A percentile compares a stretch with the other conserved stretches of the same genome.
Evolutionary conservation across 2,888 invertebrate genomes (phyloP).

Genomic region (Abscondita cerata): DNA sequence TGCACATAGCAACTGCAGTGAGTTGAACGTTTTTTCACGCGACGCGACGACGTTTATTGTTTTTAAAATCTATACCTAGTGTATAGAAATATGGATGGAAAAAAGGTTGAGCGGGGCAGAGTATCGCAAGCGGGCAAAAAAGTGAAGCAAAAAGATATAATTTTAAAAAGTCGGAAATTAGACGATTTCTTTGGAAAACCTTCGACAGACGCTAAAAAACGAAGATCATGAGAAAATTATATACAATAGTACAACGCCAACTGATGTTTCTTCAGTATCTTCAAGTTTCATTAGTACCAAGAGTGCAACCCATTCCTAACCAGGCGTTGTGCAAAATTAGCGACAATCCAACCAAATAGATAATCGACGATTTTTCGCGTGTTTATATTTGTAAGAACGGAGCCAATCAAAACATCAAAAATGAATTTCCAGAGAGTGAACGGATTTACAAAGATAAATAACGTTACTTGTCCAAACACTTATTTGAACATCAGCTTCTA

Average conservation of each 20-base stretch:
- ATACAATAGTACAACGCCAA: background rate
- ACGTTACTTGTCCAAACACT: too few relatives aligned
- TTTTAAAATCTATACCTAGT: too few relatives aligned
- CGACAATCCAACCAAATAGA: conserved; percentile 1
- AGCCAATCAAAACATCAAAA: conserved; percentile 1
- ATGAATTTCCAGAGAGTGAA: background rate
- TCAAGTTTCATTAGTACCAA: background rate
- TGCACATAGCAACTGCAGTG: too few relatives aligned
- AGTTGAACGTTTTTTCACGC: too few relatives aligned
- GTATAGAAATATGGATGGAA: background rate
- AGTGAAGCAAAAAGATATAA: background rate
- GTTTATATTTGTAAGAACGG: conserved; percentile 5
- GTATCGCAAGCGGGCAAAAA: background rate
- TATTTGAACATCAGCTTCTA: too few relatives aligned
- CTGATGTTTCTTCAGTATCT: conserved; percentile 11
- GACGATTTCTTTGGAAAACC: conserved; percentile 7
- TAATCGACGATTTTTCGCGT: conserved; percentile 1
- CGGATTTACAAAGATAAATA: too few relatives aligned
- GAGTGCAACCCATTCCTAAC: background rate
- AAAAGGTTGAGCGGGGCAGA: background rate
- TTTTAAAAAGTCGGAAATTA: conserved; percentile 2
- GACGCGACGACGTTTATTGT: too few relatives aligned
- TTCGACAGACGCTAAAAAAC: background rate
- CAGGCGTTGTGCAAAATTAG: conserved; percentile 1
- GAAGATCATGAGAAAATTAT: background rate